These are phyloP conservation scores for Tachypleus tridentatus DNA, from an alignment of 1,140 invertebrate genomes.

Conservation along the genomic window DNA sequence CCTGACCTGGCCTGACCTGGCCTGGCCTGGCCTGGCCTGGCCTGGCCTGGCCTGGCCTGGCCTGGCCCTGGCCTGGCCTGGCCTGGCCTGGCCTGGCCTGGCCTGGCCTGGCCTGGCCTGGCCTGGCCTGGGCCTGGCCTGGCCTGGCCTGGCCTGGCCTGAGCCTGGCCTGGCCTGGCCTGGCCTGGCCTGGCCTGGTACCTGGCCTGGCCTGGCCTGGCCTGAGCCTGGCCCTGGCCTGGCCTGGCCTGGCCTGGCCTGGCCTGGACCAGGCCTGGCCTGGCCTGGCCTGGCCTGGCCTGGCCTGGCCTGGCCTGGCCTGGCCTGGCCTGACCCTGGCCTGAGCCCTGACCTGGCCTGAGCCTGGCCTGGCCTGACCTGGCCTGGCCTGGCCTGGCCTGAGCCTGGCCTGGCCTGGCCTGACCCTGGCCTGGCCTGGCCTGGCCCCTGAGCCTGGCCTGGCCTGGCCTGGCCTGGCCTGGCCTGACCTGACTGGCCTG, in stretches of 20 bases:
- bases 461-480: constrained; percentile 19
- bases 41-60: constrained; percentile 19
- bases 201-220: too few species aligned
- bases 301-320: constrained; percentile 20
- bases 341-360: constrained; percentile 19
- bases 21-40: constrained; percentile 20
- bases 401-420: too few species aligned
- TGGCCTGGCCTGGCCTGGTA: too few species aligned
- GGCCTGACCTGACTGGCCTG: too few species aligned
- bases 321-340: constrained; percentile 20
- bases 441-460: too few species aligned
- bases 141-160: too few species aligned
- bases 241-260: constrained; percentile 21
- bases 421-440: too few species aligned
- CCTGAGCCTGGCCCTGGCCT: too few species aligned
- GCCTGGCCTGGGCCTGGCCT: constrained; percentile 18
- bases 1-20: constrained; percentile 21
- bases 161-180: too few species aligned
- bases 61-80: too few species aligned
- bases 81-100: constrained; percentile 20
- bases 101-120: constrained; percentile 20
- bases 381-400: too few species aligned
- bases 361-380: too few species aligned
- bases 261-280: constrained; percentile 19
- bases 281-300: constrained; percentile 20